Conservation (phyloP, 2,888 invertebrate genomes). For the Orthosia cruda region DNA sequence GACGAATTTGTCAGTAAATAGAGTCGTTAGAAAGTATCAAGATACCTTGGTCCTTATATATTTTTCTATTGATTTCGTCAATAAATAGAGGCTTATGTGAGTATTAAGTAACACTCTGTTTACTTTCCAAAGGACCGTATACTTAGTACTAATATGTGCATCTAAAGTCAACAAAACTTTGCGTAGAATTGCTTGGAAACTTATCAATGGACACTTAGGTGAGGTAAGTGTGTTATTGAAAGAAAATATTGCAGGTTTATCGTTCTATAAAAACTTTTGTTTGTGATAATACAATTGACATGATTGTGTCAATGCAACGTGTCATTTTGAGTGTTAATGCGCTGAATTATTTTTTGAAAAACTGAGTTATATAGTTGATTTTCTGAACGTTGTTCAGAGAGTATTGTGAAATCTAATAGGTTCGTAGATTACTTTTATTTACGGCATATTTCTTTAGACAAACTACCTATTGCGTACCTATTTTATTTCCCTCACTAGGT, state of each 20-base stretch:
- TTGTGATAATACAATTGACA: no score
- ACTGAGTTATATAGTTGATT: not conserved
- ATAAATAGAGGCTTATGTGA: conserved; percentile 20
- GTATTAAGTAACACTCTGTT: conserved; percentile 13
- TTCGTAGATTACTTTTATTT: not conserved
- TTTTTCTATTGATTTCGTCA: conserved; percentile 9
- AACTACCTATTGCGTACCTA: not conserved
- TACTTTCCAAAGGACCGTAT: not conserved
- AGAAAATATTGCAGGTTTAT: conserved; percentile 6
- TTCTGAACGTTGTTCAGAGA: no score
- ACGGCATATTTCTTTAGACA: not conserved
- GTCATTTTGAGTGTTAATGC: not conserved
- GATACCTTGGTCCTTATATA: not conserved
- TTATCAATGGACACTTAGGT: not conserved
- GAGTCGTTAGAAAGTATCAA: not conserved
- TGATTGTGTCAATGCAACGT: not conserved
- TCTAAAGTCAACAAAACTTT: conserved; percentile 22
- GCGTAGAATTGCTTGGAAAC: conserved; percentile 4
- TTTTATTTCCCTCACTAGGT: not conserved
- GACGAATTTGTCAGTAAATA: no score
- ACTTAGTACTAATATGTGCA: conserved; percentile 4
- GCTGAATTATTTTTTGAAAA: not conserved
- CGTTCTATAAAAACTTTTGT: conserved; percentile 4
- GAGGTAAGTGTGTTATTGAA: not conserved
- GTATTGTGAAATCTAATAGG: no score